phyloP scores from a whole-genome alignment of 2,797 vertebrate species.

The Macroramphosus scolopax region DNA sequence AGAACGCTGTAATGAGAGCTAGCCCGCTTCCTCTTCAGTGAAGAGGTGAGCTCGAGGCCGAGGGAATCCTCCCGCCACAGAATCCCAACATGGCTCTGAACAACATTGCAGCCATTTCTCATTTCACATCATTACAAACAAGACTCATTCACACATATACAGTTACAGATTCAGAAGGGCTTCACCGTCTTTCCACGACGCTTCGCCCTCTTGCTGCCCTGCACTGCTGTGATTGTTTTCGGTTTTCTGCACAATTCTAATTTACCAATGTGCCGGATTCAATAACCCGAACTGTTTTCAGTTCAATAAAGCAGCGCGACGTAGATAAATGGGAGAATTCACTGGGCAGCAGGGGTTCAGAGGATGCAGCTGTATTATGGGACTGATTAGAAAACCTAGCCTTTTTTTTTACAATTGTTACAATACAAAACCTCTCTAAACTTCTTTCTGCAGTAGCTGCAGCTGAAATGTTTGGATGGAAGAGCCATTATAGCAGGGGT shows the following conservation, averaged over 20 bases:
- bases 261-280: constrained; percentile 45
- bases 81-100: constrained; percentile 24
- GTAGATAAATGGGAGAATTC: constrained; percentile 26
- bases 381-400: constrained; percentile 9
- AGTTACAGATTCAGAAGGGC: constrained; percentile 31
- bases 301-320: constrained; percentile 43
- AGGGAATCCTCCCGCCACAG: constrained; percentile 61
- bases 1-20: constrained; percentile 35
- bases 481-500: no score
- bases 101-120: constrained; percentile 35
- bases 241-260: constrained; percentile 33
- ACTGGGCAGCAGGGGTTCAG: background rate
- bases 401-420: constrained; percentile 8
- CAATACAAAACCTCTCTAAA: constrained; percentile 5
- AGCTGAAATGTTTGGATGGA: constrained; percentile 1
- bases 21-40: constrained; percentile 18
- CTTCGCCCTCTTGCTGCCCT: constrained; percentile 18
- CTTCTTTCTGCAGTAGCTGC: background rate
- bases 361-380: constrained; percentile 3
- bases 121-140: constrained; percentile 41
- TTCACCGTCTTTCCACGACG: constrained; percentile 1
- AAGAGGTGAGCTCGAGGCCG: constrained; percentile 49
- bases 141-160: constrained; percentile 38
- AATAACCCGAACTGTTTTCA: constrained; percentile 32
- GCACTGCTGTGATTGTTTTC: constrained; percentile 33